Evolutionary conservation across 2,797 vertebrate species (phyloP).

Genomic region (Myotis daubentonii): DNA sequence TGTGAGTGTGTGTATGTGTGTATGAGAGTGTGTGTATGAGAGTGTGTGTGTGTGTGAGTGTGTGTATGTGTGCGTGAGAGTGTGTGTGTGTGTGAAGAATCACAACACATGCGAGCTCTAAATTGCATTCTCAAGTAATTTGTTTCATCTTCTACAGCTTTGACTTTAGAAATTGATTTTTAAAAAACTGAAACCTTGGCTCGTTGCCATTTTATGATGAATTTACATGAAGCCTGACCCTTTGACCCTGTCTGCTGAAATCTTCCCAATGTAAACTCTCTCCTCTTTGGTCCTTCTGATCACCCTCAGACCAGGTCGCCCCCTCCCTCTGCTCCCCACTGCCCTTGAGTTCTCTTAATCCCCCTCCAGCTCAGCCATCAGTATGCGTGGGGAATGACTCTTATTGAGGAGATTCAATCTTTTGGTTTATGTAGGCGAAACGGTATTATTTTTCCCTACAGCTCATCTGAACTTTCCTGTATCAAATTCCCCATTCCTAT

Average conservation of each 20-base stretch:
- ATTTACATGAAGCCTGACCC: conserved; percentile 20
- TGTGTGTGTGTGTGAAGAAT: conserved; percentile 26
- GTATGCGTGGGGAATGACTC: neutral
- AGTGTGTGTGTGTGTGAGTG: no score
- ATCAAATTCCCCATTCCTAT: neutral
- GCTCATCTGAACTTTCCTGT: neutral
- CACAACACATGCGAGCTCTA: neutral
- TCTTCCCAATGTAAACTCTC: neutral
- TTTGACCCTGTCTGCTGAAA: neutral
- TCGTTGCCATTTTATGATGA: conserved; percentile 4
- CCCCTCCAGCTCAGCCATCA: neutral
- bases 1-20: neutral
- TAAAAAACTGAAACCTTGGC: neutral
- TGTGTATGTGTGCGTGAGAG: no score
- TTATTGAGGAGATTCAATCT: neutral
- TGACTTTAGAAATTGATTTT: conserved; percentile 48
- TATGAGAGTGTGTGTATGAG: neutral
- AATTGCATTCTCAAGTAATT: neutral
- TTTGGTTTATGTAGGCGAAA: neutral
- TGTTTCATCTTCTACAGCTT: conserved; percentile 22
- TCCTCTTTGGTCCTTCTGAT: neutral
- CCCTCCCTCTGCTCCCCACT: neutral
- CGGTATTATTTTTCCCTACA: neutral
- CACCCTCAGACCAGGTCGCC: neutral
- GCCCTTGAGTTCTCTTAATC: neutral